Conservation (phyloP, 2,888 invertebrate genomes). For the Drosophila kokeensis region DNA sequence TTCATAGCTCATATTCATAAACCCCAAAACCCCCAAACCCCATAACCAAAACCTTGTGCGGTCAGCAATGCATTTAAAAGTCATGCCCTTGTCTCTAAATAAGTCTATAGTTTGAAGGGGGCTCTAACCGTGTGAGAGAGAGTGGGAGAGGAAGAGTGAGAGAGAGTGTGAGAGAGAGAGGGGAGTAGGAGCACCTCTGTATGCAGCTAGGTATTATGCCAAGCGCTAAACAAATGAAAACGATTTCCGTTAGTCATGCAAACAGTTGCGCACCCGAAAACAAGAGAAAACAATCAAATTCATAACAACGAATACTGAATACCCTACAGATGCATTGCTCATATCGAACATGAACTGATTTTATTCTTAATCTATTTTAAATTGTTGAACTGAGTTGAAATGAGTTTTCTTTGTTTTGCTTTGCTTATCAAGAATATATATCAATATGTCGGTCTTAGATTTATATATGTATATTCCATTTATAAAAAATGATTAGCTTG, state of each 20-base stretch:
- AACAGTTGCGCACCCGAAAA: constrained; percentile 52
- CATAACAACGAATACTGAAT: neutral
- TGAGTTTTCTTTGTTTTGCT: neutral
- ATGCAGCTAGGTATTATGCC: constrained; percentile 31
- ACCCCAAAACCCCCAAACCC: constrained; percentile 4
- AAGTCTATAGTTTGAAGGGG: constrained; percentile 49
- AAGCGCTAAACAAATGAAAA: constrained; percentile 76
- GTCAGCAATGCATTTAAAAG: constrained; percentile 60
- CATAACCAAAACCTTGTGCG: constrained; percentile 44
- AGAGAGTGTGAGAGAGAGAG: neutral
- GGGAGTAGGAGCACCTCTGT: constrained; percentile 1
- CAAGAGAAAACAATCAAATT: neutral
- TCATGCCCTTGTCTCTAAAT: constrained; percentile 69
- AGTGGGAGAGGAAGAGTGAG: neutral
- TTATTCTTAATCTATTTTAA: neutral
- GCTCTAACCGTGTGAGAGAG: constrained; percentile 22
- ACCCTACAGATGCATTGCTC: neutral
- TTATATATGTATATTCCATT: neutral
- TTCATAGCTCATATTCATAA: constrained; percentile 35
- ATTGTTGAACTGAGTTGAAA: neutral
- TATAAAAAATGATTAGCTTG: neutral
- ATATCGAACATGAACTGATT: neutral
- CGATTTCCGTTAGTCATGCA: constrained; percentile 77
- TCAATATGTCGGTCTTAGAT: rapidly evolving
- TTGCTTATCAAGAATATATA: neutral